phyloP scores from a whole-genome alignment of 2,888 invertebrate species.

The Abrostola triplasia region DNA sequence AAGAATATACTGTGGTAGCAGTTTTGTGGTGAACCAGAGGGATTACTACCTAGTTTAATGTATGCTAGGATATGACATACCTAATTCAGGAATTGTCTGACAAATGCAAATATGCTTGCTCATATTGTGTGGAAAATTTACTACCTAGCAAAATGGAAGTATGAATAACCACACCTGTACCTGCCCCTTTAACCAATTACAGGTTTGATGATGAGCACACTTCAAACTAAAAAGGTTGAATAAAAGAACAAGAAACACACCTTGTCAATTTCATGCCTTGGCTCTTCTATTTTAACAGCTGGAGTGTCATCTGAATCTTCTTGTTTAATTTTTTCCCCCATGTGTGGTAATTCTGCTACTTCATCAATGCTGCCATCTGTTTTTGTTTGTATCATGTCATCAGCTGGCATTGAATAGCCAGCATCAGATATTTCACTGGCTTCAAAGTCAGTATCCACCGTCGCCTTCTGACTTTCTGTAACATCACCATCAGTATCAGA shows the following conservation, averaged over 20 bases:
- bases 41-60: too few species aligned
- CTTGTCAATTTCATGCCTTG: slow-evolving; percentile 18
- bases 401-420: slow-evolving; percentile 57
- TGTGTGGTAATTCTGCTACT: slow-evolving; percentile 21
- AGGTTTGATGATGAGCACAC: not conserved
- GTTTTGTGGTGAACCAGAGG: too few species aligned
- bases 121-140: too few species aligned
- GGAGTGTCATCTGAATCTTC: slow-evolving; percentile 7
- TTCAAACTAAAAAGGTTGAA: not conserved
- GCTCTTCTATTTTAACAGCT: slow-evolving; percentile 23
- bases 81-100: too few species aligned
- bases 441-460: slow-evolving; percentile 64
- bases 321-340: slow-evolving; percentile 34
- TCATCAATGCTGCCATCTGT: slow-evolving; percentile 55
- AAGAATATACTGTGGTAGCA: too few species aligned
- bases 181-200: not conserved
- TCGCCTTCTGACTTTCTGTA: slow-evolving; percentile 67
- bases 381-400: slow-evolving; percentile 50
- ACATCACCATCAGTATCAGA: slow-evolving; percentile 77
- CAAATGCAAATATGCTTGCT: too few species aligned
- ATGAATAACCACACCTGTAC: too few species aligned
- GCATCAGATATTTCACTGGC: slow-evolving; percentile 61
- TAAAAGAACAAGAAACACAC: slow-evolving; percentile 12
- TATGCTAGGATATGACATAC: too few species aligned
- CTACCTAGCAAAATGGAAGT: too few species aligned